Conservation (phyloP, 2,113 vertebrate genomes). For the Sprattus sprattus region DNA sequence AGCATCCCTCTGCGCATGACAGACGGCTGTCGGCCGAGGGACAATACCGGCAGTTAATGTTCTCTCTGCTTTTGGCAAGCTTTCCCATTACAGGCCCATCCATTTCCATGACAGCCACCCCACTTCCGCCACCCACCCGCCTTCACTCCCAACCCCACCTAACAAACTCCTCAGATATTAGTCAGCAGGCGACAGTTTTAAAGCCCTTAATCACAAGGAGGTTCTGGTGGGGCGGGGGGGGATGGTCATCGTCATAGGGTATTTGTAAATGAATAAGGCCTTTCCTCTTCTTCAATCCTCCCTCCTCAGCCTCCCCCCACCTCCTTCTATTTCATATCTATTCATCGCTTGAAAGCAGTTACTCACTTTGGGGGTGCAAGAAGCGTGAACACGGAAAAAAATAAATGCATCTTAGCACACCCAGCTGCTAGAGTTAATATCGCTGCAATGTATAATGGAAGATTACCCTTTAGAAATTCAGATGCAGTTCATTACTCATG, state of each 20-base stretch:
- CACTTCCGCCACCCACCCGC: not conserved
- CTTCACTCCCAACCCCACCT: constrained; percentile 17
- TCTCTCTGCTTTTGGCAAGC: constrained; percentile 32
- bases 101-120: constrained; percentile 34
- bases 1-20: not conserved
- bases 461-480: constrained; percentile 59
- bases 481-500: constrained; percentile 57
- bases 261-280: not conserved
- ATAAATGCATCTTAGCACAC: constrained; percentile 47
- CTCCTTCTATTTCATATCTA: constrained; percentile 34
- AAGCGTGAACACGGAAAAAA: constrained; percentile 32
- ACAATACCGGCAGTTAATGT: constrained; percentile 39
- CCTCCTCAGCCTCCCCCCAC: not conserved
- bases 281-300: not conserved
- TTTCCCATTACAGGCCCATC: constrained; percentile 37
- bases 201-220: constrained; percentile 26
- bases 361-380: constrained; percentile 33
- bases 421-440: constrained; percentile 41
- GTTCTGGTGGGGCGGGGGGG: not conserved
- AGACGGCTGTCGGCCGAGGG: constrained; percentile 30
- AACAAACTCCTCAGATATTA: not conserved
- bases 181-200: not conserved
- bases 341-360: constrained; percentile 38
- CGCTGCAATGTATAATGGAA: constrained; percentile 47
- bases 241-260: not conserved